Evolutionary conservation across 1,140 invertebrate species (phyloP).

Genomic region (Amphibalanus amphitrite): DNA sequence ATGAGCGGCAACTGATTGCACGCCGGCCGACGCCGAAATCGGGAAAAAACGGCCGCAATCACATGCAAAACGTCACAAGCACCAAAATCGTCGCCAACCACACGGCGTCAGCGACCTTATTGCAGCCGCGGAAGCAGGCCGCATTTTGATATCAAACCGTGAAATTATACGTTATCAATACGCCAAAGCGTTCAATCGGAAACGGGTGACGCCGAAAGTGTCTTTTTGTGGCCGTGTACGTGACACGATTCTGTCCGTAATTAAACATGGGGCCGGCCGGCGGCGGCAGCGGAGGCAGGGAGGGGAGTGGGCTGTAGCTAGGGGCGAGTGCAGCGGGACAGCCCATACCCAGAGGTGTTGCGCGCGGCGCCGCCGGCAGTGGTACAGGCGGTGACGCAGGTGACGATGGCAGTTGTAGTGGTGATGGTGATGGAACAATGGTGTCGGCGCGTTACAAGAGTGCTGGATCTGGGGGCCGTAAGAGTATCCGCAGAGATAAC

Average conservation of each 20-base stretch:
- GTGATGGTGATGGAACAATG: no score
- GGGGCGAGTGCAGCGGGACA: no score
- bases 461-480: no score
- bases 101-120: not conserved
- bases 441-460: no score
- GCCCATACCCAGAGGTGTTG: no score
- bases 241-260: conserved; percentile 2
- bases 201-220: conserved; percentile 3
- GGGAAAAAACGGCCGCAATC: conserved; percentile 1
- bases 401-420: no score
- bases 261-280: not conserved
- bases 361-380: no score
- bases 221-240: conserved; percentile 1
- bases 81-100: not conserved
- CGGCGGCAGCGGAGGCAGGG: no score
- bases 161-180: conserved; percentile 2
- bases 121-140: not conserved
- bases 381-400: no score
- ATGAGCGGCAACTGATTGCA: conserved; percentile 1
- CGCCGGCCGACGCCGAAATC: not conserved
- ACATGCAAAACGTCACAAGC: not conserved
- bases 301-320: no score
- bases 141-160: not conserved
- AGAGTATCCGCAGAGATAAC: no score
- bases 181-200: conserved; percentile 1